These are phyloP conservation scores for Metridium senile DNA, from an alignment of 92 coral and sea anemone genomes.

Conservation along the genomic window DNA sequence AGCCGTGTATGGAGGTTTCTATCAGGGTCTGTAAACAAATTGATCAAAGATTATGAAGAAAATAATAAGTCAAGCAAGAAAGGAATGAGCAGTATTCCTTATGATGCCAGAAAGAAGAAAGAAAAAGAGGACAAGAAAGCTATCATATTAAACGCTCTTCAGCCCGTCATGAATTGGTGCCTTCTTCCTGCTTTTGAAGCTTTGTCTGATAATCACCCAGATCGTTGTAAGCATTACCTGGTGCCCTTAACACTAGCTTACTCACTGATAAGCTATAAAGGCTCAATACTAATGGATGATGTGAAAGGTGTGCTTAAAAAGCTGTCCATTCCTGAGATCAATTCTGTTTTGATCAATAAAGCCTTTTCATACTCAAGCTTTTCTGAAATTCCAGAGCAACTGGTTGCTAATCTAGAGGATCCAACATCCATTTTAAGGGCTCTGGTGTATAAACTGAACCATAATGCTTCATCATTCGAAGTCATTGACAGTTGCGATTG, in stretches of 20 bases:
- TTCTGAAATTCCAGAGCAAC: slow-evolving; percentile 8
- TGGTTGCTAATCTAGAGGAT: slow-evolving; percentile 47
- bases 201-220: too few species aligned
- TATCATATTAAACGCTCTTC: slow-evolving; percentile 7
- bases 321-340: slow-evolving; percentile 52
- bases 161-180: slow-evolving; percentile 60
- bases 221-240: slow-evolving; percentile 28
- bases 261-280: slow-evolving; percentile 30
- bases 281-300: neutral
- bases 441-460: slow-evolving; percentile 33
- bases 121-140: slow-evolving; percentile 15
- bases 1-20: slow-evolving; percentile 51
- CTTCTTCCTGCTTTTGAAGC: slow-evolving; percentile 58
- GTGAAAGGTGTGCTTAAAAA: slow-evolving; percentile 20
- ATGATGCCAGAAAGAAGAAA: neutral
- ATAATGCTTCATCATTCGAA: slow-evolving; percentile 6
- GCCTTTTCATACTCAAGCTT: neutral
- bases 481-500: neutral
- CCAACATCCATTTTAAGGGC: slow-evolving; percentile 43
- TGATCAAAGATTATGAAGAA: neutral
- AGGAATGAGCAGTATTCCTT: neutral
- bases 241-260: slow-evolving; percentile 50
- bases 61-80: too few species aligned
- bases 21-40: neutral
- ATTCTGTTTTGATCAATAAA: slow-evolving; percentile 9